Base-by-base conservation (phyloP, 1,140 invertebrate genomes). In the Papilio xuthus region DNA sequence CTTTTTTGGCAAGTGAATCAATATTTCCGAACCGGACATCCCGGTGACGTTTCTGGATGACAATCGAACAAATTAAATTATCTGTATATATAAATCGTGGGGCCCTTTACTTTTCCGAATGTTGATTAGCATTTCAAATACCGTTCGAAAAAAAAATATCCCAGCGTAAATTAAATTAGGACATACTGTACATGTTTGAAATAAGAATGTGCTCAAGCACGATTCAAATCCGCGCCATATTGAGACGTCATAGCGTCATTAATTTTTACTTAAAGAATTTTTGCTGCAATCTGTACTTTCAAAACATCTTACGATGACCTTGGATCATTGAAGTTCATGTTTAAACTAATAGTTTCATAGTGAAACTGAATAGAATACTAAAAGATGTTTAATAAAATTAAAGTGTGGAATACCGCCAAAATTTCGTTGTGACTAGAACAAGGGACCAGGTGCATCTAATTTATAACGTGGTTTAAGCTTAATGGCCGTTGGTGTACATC, bases 381-480 rank as follows among this genome's bases (percentile, higher is more conserved):
- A 47, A 47, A 0, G 18, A 6, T 47, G 50, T 20, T 53, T 50
- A 20, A 73, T 73, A 73, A 73, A 73, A 73, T 47, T 23, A 13
- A 73, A 73, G 20, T 32, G 72, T 75, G 44, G 28, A 53, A 37
- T 53, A 56, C 18, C 26, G 72, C 23, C 72, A 53, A 75, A 76
- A 63, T 76, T 76, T 60, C 74, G 15, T 76, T 63, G 44, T 26
- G 37, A 32, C 10, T 23, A 37, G 42, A 71, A 50, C 47, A 63
- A 76, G 47, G 73, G 56, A 76, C 74, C 56, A 76, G 74, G 74
- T 76, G 74, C 74, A 76, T 76, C 41, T 76, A 76, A 76, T 76
- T 76, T 76, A 76, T 76, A 26, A 76, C 74, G 74, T 76, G 74
- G 74, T 76, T 76, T 63, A 76, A 76, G 53, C 74, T 76, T 76